Conservation (phyloP, 2,888 invertebrate species). For the Pristionchus entomophagus region DNA sequence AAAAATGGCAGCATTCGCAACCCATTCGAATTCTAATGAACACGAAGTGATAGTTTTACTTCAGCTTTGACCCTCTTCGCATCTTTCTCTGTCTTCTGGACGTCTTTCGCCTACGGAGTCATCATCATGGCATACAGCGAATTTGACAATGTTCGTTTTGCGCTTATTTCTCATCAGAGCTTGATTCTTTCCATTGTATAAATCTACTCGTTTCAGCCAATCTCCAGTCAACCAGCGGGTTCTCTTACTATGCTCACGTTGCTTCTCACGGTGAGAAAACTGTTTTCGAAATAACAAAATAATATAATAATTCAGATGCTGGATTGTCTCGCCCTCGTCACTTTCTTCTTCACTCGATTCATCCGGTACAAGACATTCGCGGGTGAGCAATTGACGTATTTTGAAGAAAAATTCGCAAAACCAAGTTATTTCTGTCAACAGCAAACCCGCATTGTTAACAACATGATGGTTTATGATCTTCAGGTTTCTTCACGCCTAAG, state of each 20-base stretch:
- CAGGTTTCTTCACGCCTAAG: constrained; percentile 29
- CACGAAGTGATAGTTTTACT: neutral
- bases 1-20: too few species aligned
- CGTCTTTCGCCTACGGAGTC: constrained; percentile 1
- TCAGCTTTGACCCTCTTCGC: constrained; percentile 22
- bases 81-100: constrained; percentile 18
- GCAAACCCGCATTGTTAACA: neutral
- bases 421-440: too few species aligned
- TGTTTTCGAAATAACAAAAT: neutral
- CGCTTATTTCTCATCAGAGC: too few species aligned
- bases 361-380: constrained; percentile 15
- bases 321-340: neutral
- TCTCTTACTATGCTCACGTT: neutral
- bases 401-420: too few species aligned
- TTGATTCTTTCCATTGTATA: too few species aligned
- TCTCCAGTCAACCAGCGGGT: constrained; percentile 4
- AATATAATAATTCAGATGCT: neutral
- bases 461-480: neutral
- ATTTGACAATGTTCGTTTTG: neutral
- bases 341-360: constrained; percentile 17
- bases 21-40: too few species aligned
- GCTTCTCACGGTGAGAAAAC: neutral
- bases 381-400: neutral
- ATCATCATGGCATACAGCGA: constrained; percentile 37
- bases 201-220: neutral